Base-by-base conservation (phyloP, 2,113 vertebrate species). In the Podocnemis expansa region DNA sequence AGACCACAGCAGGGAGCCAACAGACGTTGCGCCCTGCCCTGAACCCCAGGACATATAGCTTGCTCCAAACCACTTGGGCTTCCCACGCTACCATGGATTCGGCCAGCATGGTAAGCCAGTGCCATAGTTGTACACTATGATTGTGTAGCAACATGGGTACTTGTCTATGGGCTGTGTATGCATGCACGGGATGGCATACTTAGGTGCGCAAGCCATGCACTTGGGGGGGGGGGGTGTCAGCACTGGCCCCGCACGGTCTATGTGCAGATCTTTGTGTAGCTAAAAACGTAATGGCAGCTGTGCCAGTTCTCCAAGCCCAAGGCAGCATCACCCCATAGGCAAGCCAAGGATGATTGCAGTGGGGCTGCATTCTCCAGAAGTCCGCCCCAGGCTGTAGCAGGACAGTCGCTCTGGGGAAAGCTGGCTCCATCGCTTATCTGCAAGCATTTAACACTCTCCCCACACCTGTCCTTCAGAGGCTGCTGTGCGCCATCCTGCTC, bases 121-220 rank as follows among this genome's bases (percentile, higher is more conserved):
- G n/a, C n/a, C n/a, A 1, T 1, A 5, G 2, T 25, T 10, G 24
- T 21, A 43, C 43, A 24, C 73, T 11, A 1, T 1, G 14, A 2
- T 41, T 2, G 13, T 52, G 10, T 8, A 47, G 47, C 7, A 47
- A 6, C 47, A 47, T 47, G 47, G 47, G 7, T 6, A 6, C 47
- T 10, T 47, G 47, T 47, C n/a, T 41, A 6, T 41, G 41, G 3
- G 70, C 38, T 41, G 70, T 22, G 34, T 70, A 22, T 38, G 67
- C 9, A n/a, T 9, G n/a, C 55, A 22, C 8, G n/a, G 63, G 22
- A n/a, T n/a, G n/a, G n/a, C n/a, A n/a, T n/a, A n/a, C n/a, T n/a
- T n/a, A n/a, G n/a, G n/a, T n/a, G n/a, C n/a, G n/a, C n/a, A n/a
- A n/a, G n/a, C n/a, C n/a, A n/a, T n/a, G n/a, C n/a, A n/a, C n/a